Evolutionary conservation across 2,113 vertebrate species (phyloP).

Genomic region (Diphyllodes magnificus): DNA sequence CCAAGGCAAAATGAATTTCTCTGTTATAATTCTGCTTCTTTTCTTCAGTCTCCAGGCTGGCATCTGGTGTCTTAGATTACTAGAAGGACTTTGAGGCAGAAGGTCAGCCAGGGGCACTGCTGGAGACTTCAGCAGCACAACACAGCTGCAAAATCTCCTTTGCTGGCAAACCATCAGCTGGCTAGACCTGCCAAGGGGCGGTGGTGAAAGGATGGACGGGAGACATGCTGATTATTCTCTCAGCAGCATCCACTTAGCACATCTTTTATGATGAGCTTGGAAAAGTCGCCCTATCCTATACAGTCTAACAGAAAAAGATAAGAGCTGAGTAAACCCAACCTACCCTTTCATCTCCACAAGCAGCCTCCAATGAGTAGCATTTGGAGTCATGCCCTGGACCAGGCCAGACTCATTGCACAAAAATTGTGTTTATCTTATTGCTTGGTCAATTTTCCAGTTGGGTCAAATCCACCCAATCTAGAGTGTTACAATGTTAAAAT

Average conservation of each 20-base stretch:
- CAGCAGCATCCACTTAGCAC: not conserved
- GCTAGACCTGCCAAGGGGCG: not conserved
- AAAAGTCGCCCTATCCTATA: not conserved
- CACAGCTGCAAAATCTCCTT: constrained; percentile 12
- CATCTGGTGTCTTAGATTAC: not conserved
- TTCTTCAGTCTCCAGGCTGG: not conserved
- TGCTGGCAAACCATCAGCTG: constrained; percentile 2
- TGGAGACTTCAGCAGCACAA: not conserved
- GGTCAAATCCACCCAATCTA: not conserved
- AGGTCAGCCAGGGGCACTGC: not conserved
- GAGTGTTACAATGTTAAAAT: not conserved
- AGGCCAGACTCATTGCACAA: not conserved
- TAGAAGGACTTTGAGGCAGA: not conserved
- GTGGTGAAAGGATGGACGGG: not conserved
- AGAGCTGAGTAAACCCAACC: not conserved
- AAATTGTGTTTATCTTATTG: not conserved
- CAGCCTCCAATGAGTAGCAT: not conserved
- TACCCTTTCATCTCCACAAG: not conserved
- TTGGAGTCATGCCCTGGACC: not conserved
- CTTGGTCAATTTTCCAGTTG: not conserved
- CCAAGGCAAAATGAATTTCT: not conserved
- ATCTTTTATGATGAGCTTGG: not conserved
- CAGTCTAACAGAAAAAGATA: not conserved
- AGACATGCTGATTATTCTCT: not conserved
- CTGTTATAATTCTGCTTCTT: not conserved